phyloP scores from a whole-genome alignment of 2,113 vertebrate species.

The Lycaon pictus region DNA sequence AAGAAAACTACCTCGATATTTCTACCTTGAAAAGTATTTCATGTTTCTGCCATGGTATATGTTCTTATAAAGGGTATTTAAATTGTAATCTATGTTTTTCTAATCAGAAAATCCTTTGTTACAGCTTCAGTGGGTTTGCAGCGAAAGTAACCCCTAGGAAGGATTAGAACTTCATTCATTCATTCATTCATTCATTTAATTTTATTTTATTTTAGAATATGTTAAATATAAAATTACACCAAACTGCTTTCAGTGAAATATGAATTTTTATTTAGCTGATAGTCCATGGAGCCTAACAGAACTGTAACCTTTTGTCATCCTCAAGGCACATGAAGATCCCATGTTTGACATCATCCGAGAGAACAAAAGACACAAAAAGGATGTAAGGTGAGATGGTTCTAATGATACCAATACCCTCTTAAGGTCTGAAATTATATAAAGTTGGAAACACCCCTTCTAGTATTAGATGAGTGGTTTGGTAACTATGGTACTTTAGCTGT shows the following conservation, averaged over 20 bases:
- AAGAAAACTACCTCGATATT: background rate
- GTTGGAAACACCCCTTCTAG: background rate
- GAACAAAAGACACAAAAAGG: constrained; percentile 95
- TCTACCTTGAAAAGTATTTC: background rate
- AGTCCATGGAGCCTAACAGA: background rate
- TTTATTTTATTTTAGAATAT: background rate
- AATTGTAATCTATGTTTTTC: constrained; percentile 27
- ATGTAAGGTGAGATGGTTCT: constrained; percentile 90
- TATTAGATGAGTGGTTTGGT: background rate
- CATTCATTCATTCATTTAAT: too few relatives aligned
- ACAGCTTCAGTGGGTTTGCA: background rate
- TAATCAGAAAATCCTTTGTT: background rate
- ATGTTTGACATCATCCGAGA: constrained; percentile 97
- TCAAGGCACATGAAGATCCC: constrained; percentile 96
- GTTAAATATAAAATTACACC: background rate
- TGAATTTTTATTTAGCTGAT: background rate
- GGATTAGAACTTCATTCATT: background rate
- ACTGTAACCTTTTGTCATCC: constrained; percentile 51
- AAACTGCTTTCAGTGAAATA: background rate
- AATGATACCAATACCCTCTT: background rate
- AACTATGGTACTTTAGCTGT: background rate
- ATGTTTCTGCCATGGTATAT: background rate
- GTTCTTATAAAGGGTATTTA: constrained; percentile 29
- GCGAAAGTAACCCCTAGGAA: background rate
- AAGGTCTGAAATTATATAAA: background rate